Conservation (phyloP, 2,113 vertebrate genomes). For the Leptosomus discolor region DNA sequence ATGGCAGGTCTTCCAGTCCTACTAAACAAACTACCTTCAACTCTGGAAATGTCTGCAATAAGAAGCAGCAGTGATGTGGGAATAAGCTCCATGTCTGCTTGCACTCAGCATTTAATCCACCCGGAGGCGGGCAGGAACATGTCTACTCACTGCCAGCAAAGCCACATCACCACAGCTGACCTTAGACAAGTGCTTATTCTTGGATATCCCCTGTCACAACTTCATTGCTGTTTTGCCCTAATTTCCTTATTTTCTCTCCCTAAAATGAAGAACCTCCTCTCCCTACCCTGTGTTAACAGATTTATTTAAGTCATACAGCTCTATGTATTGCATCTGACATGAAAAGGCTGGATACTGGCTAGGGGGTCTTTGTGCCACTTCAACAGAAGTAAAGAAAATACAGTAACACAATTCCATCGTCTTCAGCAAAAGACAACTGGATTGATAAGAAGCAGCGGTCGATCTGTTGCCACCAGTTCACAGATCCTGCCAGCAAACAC, state of each 20-base stretch:
- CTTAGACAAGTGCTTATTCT: background rate
- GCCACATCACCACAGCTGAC: background rate
- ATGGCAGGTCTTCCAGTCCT: background rate
- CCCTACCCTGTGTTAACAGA: background rate
- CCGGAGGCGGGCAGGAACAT: background rate
- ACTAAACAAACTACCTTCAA: background rate
- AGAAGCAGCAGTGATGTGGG: background rate
- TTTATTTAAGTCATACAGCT: background rate
- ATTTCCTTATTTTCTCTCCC: background rate
- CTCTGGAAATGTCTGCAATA: background rate
- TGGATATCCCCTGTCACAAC: background rate
- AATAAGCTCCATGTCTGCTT: background rate
- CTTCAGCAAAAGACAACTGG: background rate
- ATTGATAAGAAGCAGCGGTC: background rate
- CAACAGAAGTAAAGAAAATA: background rate
- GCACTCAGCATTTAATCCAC: background rate
- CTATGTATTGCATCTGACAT: background rate
- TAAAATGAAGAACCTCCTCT: background rate
- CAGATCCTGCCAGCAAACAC: background rate
- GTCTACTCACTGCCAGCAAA: background rate
- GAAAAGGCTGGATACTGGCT: background rate
- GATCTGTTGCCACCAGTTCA: background rate
- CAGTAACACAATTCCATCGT: background rate
- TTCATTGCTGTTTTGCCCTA: background rate
- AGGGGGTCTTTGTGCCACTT: background rate